Evolutionary conservation across 2,888 invertebrate species (phyloP).

Genomic region (Meiosimyza platycephala): DNA sequence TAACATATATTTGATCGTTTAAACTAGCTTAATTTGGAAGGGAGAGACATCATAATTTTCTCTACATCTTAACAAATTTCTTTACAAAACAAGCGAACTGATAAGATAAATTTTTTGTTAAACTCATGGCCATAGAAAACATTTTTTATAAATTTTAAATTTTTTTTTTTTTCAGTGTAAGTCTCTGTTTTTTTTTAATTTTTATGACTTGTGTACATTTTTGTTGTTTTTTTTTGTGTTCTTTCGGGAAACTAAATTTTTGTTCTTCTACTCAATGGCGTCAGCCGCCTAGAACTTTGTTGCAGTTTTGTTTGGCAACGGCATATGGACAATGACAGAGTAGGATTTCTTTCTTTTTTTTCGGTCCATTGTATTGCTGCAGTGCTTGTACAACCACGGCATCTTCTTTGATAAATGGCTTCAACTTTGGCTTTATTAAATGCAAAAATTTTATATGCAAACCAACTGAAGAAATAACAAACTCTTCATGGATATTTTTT

Average conservation of each 20-base stretch:
- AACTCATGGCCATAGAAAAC: too few species aligned
- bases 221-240: not conserved
- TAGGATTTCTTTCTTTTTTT: not conserved
- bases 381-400: not conserved
- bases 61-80: too few species aligned
- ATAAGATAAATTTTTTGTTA: too few species aligned
- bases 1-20: too few species aligned
- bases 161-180: not conserved
- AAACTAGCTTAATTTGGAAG: too few species aligned
- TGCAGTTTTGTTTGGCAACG: constrained; percentile 13
- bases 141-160: not conserved
- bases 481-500: not conserved
- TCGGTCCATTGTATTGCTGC: not conserved
- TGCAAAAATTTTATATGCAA: constrained; percentile 27
- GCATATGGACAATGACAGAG: not conserved
- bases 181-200: not conserved
- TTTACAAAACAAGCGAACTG: too few species aligned
- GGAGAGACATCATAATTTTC: too few species aligned
- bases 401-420: constrained; percentile 14
- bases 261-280: constrained; percentile 10
- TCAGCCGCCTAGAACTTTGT: constrained; percentile 14
- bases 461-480: not conserved
- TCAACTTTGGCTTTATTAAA: constrained; percentile 30
- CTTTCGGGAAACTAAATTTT: not conserved
- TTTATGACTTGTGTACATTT: not conserved